Base-by-base conservation (phyloP, 1,140 invertebrate genomes). In the Brachionus manjavacas region DNA sequence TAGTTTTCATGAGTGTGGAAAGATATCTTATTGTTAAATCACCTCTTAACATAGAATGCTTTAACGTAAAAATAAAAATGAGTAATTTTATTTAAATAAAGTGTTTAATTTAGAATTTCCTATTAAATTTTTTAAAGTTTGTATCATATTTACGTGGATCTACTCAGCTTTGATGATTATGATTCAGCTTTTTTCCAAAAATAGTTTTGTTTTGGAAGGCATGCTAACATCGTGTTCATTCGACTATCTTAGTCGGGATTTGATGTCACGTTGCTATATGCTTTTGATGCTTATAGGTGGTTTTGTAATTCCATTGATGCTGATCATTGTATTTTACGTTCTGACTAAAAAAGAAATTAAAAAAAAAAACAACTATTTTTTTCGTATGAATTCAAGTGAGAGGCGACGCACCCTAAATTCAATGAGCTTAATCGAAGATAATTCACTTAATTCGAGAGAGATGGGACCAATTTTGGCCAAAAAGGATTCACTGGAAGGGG, bases 171-270 rank as follows among this genome's bases (percentile, higher is more conserved):
- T 68, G 1, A 9, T 60, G 20, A 81, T 81, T 43, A 4, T 31
- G 8, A 12, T 68, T 28, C 79, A 81, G 52, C 9, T 81, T 16
- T 68, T 81, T 68, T 64, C 31, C 9, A 39, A 60, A 20, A 60
- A 81, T 52, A 25, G 81, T n/a, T 83, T 83, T 83, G 60, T 83
- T 25, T 11, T 83, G 8, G 81, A 83, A 72, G 81, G 81, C n/a
- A 64, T 83, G 35, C 28, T 68, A 0, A 83, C 81, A 9, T 83
- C 81, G 46, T 83, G 81, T 23, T 68, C 81, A 11, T 83, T 83
- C 35, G 81, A 83, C 52, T 83, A 83, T 46, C 8, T 83, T 6
- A 68, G 60, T 52, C 41, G 31, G 39, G 64, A 83, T 49, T 4
- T 46, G 4, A 0, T 11, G 1, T 4, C 60, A n/a, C 60, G 81